A percentile compares a stretch with the other conserved stretches of the same genome.
Evolutionary conservation across 2,888 invertebrate species (phyloP).

Genomic region (Nudaria mundana): DNA sequence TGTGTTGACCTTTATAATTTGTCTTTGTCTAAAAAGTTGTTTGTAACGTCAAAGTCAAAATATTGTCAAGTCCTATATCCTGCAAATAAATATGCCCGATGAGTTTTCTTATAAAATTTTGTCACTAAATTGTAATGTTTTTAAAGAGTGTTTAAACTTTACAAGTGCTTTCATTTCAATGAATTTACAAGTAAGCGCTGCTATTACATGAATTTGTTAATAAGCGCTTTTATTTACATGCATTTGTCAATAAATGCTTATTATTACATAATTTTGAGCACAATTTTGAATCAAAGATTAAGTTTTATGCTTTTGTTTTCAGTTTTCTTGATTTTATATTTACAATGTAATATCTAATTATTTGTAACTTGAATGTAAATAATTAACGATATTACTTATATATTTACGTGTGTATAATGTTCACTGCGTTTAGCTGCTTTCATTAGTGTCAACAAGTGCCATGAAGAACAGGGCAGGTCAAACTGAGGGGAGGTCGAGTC

Average conservation of each 20-base stretch:
- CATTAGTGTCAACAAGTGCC: conserved; percentile 62
- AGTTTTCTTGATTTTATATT: conserved; percentile 4
- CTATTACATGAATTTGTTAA: not conserved
- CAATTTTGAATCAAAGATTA: conserved; percentile 9
- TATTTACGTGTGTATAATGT: conserved; percentile 50
- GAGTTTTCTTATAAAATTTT: conserved; percentile 3
- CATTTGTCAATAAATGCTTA: no score
- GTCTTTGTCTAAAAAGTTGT: not conserved
- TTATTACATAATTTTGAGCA: conserved; percentile 14
- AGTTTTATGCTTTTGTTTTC: conserved; percentile 16
- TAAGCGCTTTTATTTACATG: not conserved
- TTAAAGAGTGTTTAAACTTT: not conserved
- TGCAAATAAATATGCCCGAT: no score
- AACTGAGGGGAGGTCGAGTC: conserved; percentile 41
- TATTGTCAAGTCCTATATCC: no score
- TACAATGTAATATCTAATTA: conserved; percentile 11
- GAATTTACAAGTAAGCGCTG: not conserved
- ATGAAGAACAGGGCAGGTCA: conserved; percentile 46
- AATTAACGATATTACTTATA: no score
- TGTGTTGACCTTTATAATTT: conserved; percentile 5
- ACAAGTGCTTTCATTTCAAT: not conserved
- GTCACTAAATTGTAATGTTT: conserved; percentile 7
- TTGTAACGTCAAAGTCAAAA: not conserved
- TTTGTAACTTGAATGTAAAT: conserved; percentile 40
- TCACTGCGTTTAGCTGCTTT: conserved; percentile 63